phyloP scores from a whole-genome alignment of 2,113 vertebrate genomes.

The Ophthalmolycus amberensis region DNA sequence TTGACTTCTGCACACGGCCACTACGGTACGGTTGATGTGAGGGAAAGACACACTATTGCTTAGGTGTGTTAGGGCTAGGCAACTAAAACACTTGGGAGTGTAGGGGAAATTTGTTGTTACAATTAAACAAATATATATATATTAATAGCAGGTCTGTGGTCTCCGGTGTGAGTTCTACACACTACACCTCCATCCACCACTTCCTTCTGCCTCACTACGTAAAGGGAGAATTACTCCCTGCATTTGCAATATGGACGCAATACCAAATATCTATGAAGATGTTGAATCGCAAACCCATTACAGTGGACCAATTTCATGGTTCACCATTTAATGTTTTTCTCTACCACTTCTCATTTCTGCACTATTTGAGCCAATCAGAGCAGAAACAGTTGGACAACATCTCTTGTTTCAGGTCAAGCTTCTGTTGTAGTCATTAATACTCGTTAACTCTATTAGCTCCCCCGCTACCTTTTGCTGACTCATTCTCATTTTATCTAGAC shows the following conservation, averaged over 20 bases:
- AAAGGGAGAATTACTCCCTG: background rate
- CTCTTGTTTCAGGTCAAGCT: conserved; percentile 8
- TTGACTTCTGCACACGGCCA: background rate
- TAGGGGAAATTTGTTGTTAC: background rate
- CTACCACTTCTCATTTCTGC: background rate
- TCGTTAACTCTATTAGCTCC: conserved; percentile 28
- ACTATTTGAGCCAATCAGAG: background rate
- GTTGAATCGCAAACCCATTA: conserved; percentile 4
- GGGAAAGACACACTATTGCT: background rate
- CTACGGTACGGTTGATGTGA: background rate
- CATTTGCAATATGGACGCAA: background rate
- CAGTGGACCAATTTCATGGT: background rate
- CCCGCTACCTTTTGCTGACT: conserved; percentile 44
- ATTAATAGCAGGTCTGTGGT: background rate
- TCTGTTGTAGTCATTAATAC: conserved; percentile 24
- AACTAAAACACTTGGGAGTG: background rate
- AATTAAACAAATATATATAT: background rate
- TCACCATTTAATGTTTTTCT: background rate
- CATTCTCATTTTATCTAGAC: conserved; percentile 48
- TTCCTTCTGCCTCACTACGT: background rate
- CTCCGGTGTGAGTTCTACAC: background rate
- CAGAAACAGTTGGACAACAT: background rate
- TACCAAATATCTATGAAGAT: conserved; percentile 4
- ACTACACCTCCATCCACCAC: background rate
- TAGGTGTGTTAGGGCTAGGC: background rate